Percentiles rank a stretch among this genome's conserved stretches.
These are phyloP conservation scores for Camponotus vicinus DNA, from an alignment of 1,140 invertebrate species.

Conservation along the genomic window DNA sequence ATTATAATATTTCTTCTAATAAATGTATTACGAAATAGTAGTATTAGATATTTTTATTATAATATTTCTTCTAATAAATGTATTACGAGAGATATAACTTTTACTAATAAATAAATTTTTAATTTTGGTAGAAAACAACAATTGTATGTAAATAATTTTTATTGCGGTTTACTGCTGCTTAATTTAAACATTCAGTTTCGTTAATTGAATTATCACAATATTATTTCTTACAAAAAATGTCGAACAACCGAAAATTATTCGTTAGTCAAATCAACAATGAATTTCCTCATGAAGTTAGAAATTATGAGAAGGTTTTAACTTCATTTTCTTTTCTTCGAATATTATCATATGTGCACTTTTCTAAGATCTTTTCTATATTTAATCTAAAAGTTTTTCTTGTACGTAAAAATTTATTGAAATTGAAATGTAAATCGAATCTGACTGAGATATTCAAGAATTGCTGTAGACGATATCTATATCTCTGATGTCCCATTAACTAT, in stretches of 20 bases:
- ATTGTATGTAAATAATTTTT: neutral
- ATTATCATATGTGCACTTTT: neutral
- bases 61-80: neutral
- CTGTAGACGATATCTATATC: constrained; percentile 23
- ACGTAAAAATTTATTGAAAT: constrained; percentile 16
- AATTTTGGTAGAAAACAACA: neutral
- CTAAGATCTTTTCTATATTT: neutral
- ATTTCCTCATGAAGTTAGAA: neutral
- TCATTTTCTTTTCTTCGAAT: neutral
- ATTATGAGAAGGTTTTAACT: neutral
- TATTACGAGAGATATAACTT: neutral
- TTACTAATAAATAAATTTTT: neutral
- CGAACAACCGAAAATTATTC: neutral
- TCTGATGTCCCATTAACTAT: constrained; percentile 58
- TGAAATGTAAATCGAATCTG: constrained; percentile 35
- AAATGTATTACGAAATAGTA: neutral
- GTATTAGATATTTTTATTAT: neutral
- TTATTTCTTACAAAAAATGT: neutral
- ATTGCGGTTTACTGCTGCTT: neutral
- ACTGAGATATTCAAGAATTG: constrained; percentile 32
- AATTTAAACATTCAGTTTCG: neutral
- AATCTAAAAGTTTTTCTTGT: neutral
- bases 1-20: constrained; percentile 2
- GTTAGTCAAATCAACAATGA: neutral
- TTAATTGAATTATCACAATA: neutral